These are phyloP conservation scores for Gryon sp. DNA, from an alignment of 1,140 invertebrate species.

Conservation along the genomic window DNA sequence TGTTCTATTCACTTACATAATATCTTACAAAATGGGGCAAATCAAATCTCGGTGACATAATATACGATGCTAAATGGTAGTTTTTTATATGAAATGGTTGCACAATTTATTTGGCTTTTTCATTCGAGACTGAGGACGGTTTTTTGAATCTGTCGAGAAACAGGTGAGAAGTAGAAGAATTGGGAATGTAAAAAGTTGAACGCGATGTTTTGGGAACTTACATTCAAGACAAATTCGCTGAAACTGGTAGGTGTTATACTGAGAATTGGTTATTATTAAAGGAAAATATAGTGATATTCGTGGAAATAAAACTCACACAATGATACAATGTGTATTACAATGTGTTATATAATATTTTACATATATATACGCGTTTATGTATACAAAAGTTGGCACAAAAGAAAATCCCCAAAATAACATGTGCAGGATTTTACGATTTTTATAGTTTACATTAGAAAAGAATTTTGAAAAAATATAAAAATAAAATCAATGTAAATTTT, in stretches of 20 bases:
- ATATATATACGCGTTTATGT: too few species aligned
- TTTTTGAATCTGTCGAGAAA: constrained; percentile 31
- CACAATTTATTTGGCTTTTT: constrained; percentile 27
- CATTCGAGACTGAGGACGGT: constrained; percentile 22
- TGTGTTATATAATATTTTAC: too few species aligned
- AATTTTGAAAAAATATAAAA: too few species aligned
- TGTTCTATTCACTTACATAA: too few species aligned
- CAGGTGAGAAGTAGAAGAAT: neutral
- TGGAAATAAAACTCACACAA: constrained; percentile 16
- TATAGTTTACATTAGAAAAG: too few species aligned
- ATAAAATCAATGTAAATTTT: too few species aligned
- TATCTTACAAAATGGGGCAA: neutral
- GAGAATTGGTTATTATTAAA: constrained; percentile 38
- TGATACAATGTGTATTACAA: too few species aligned
- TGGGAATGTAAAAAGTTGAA: constrained; percentile 9
- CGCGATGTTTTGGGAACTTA: constrained; percentile 17
- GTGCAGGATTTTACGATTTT: too few species aligned
- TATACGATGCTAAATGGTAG: neutral
- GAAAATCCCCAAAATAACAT: too few species aligned
- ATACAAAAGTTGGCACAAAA: too few species aligned
- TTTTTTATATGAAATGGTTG: constrained; percentile 20
- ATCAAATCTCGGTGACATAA: neutral
- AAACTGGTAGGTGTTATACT: constrained; percentile 10
- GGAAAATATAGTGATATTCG: constrained; percentile 41
- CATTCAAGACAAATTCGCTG: constrained; percentile 9